Conservation (phyloP, 2,888 invertebrate genomes). For the Subacronicta megacephala region DNA sequence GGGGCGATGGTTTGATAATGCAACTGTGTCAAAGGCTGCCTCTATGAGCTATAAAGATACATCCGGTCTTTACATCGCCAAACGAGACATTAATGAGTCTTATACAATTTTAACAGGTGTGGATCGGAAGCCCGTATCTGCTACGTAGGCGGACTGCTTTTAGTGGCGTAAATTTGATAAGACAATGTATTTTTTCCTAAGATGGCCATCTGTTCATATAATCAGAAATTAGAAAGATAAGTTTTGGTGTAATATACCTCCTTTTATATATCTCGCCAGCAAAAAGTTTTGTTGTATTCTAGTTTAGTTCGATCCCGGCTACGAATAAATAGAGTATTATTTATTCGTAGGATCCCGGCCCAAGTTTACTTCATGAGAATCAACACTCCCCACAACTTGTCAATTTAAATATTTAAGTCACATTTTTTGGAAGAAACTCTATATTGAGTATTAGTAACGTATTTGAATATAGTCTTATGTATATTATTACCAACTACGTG, state of each 20-base stretch:
- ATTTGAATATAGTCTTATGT: too few species aligned
- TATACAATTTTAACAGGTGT: conserved; percentile 61
- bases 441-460: too few species aligned
- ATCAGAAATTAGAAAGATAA: background rate
- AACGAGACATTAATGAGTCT: conserved; percentile 64
- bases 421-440: too few species aligned
- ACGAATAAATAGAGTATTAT: too few species aligned
- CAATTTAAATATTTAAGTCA: too few species aligned
- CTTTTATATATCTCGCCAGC: too few species aligned
- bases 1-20: conserved; percentile 76
- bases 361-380: too few species aligned
- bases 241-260: background rate
- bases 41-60: conserved; percentile 64
- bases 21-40: conserved; percentile 78
- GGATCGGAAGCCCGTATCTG: conserved; percentile 44
- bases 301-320: background rate
- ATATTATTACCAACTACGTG: too few species aligned
- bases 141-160: conserved; percentile 38
- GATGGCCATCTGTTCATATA: conserved; percentile 10
- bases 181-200: conserved; percentile 16
- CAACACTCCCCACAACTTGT: too few species aligned
- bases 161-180: conserved; percentile 10
- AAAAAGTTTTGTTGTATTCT: background rate
- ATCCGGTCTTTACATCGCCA: conserved; percentile 73
- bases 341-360: too few species aligned